Percentiles rank a stretch among this genome's conserved stretches.
Conservation (phyloP, 2,888 invertebrate species). For the Rutpela maculata region DNA sequence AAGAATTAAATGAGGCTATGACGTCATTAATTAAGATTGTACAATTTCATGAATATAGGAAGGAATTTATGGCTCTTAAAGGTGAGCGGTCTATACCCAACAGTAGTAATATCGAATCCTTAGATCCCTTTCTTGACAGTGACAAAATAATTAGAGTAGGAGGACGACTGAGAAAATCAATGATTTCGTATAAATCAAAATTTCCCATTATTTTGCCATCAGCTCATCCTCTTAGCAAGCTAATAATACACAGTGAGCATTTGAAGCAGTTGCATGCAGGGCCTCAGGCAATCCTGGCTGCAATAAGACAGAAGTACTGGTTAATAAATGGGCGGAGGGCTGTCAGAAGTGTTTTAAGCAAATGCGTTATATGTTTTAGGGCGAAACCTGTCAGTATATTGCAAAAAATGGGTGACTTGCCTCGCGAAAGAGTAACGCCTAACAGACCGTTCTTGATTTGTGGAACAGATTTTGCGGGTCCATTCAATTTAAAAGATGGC, state of each 20-base stretch:
- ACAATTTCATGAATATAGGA: neutral
- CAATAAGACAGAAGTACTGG: slow-evolving; percentile 43
- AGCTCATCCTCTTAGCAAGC: slow-evolving; percentile 40
- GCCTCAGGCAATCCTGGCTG: slow-evolving; percentile 35
- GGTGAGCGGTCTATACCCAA: neutral
- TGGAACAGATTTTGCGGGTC: slow-evolving; percentile 51
- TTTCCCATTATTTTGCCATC: slow-evolving; percentile 23
- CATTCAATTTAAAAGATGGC: slow-evolving; percentile 44
- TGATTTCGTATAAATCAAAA: neutral
- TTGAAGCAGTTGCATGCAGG: slow-evolving; percentile 46
- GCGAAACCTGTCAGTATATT: slow-evolving; percentile 32
- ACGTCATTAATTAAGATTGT: neutral
- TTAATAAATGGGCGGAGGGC: slow-evolving; percentile 31
- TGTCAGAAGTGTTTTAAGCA: slow-evolving; percentile 27
- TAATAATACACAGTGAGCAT: slow-evolving; percentile 42
- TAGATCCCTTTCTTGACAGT: neutral
- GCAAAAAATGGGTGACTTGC: slow-evolving; percentile 47
- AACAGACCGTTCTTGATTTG: slow-evolving; percentile 40
- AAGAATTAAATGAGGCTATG: neutral
- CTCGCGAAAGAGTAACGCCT: slow-evolving; percentile 39
- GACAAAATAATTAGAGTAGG: slow-evolving; percentile 13
- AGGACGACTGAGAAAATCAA: neutral
- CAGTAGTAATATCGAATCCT: neutral
- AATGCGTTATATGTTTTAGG: slow-evolving; percentile 43
- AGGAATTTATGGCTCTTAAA: neutral